A percentile compares a stretch with the other conserved stretches of the same genome.
phyloP scores from a whole-genome alignment of 2,888 invertebrate species.

The Tenthredo amoena region DNA sequence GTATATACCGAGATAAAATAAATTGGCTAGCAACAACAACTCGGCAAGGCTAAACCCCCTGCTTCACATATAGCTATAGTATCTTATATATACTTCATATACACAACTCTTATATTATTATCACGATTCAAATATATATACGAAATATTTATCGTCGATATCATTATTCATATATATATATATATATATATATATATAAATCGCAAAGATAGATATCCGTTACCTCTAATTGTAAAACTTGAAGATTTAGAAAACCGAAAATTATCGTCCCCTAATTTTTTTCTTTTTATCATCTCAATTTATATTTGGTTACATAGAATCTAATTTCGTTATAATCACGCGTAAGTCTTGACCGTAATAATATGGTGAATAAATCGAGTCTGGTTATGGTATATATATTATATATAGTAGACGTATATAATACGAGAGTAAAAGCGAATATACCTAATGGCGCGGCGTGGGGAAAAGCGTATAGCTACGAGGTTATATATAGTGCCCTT shows the following conservation, averaged over 20 bases:
- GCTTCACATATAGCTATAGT: background rate
- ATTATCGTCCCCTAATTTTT: too few species aligned
- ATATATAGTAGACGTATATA: background rate
- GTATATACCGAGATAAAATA: constrained; percentile 24
- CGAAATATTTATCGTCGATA: too few species aligned
- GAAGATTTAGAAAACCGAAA: too few species aligned
- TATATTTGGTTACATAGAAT: background rate
- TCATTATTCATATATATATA: too few species aligned
- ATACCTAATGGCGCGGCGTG: background rate
- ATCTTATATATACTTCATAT: background rate
- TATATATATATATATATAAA: background rate
- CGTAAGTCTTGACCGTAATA: background rate
- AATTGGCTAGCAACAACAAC: constrained; percentile 17
- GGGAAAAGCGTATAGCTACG: background rate
- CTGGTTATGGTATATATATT: background rate
- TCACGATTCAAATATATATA: background rate
- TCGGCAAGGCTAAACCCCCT: background rate
- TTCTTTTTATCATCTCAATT: too few species aligned
- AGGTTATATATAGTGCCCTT: background rate
- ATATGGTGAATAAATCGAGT: background rate
- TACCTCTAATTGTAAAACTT: too few species aligned
- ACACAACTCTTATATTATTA: background rate
- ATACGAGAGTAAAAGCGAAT: background rate
- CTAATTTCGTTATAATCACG: background rate
- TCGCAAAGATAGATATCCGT: too few species aligned